Evolutionary conservation across 1,140 invertebrate species (phyloP), one percentile per base, ranked within the genome.

Genomic region (Conus betulinus): DNA sequence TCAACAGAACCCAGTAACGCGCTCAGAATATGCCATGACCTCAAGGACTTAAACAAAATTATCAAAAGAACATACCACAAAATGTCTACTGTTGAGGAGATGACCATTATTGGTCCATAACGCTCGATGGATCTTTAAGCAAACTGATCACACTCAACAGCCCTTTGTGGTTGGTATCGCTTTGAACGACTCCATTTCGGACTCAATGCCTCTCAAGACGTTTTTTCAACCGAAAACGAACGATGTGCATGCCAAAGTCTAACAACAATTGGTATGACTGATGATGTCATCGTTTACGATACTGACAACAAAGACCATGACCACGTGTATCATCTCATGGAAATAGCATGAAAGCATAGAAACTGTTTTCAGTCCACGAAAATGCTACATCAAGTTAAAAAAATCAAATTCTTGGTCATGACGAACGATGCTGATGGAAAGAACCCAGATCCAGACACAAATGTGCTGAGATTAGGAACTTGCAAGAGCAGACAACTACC

Each of bases 141-240:
- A 93, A 86, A 84, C 89, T 96, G 8, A 94, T 93, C n/a, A 96
- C 96, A 53, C 96, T 96, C n/a, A n/a, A n/a, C n/a, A n/a, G n/a
- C n/a, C n/a, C 39, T 39, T 39, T 39, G 39, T 86, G 95, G 93
- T n/a, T 85, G 92, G 71, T 95, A 91, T 84, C 90, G 91, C 78
- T 94, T 93, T 89, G 78, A 91, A 27, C 91, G 94, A 25, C 67
- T 74, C 52, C 95, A 95, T 11, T 96, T 96, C 91, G 94, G 95
- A 74, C 88, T 94, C 17, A 83, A 52, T 39, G 60, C 84, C 39
- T 84, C 87, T 76, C 92, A 84, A 25, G 88, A 89, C 39, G 82
- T n/a, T 92, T 5, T 96, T 95, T 87, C 92, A 94, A 82, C 85
- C 88, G 79, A 83, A 87, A 71, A 94, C 93, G 90, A 89, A 90